Base-by-base conservation (phyloP, 1,140 invertebrate genomes). In the Monomorium pharaonis region DNA sequence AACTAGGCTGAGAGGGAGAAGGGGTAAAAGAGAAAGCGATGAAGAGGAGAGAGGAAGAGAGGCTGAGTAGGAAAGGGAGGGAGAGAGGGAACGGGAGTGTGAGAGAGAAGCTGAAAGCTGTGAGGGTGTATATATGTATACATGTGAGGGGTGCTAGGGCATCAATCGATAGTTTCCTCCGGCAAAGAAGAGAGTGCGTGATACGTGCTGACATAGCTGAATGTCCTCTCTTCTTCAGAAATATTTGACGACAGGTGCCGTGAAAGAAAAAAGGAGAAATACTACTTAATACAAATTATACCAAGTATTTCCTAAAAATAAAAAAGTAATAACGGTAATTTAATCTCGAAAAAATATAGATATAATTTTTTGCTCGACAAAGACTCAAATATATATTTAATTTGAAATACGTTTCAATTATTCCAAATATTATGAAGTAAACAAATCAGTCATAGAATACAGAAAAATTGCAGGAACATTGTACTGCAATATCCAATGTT, bases 161-260 rank as follows among this genome's bases (percentile, higher is more conserved):
- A 89, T 93, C 92, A 92, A 94, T 94, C 92, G 93, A 93, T 93
- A 93, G 88, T 87, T 91, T 91, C 91, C 89, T 91, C 88, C 67
- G 63, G 65, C 67, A 72, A 84, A 85, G 88, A 90, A 91, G 85
- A 91, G 84, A 88, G 89, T 37, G 88, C 86, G 83, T 86, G 89
- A 91, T 92, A 92, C 84, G 86, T 86, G 89, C 88, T 91, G 89
- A 88, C 84, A 69, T 85, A 74, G 85, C 69, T 67, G 87, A 90
- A 90, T 77, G 81, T 88, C 74, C 86, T n/a, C n/a, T n/a, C n/a
- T 89, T 84, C 81, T 87, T 85, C 69, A 62, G 69, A 54, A 89
- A 85, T 81, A 87, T 81, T 87, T 54, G 21, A 18, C 16, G 80
- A 86, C 72, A 88, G 88, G 63, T 86, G 87, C 80, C 30, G 37